phyloP scores from a whole-genome alignment of 2,888 invertebrate species.

The Onchidella celtica region DNA sequence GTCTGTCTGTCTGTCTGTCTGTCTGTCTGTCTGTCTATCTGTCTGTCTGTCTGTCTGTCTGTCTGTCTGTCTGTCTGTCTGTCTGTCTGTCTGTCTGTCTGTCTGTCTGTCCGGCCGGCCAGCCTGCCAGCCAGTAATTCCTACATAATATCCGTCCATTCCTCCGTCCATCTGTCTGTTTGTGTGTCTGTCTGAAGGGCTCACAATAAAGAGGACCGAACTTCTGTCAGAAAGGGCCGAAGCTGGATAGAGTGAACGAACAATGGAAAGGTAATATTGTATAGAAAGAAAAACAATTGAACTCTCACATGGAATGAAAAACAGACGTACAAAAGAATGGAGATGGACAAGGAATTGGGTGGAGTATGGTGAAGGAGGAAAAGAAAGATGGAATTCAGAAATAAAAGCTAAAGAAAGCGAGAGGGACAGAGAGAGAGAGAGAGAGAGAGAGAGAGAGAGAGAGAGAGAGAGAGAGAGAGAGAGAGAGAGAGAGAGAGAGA shows the following conservation, averaged over 20 bases:
- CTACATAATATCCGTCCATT: no score
- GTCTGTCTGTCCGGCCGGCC: no score
- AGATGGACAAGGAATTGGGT: no score
- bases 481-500: constrained; percentile 7
- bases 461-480: background rate
- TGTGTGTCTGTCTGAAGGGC: no score
- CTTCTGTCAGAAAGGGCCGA: background rate
- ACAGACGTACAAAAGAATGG: background rate
- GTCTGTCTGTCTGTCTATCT: no score
- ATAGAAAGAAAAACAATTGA: background rate
- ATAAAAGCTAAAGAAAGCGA: background rate
- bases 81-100: no score
- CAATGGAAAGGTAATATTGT: background rate
- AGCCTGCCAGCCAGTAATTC: no score
- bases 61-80: no score
- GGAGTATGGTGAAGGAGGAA: background rate
- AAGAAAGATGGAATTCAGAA: background rate
- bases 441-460: background rate
- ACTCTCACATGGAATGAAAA: background rate
- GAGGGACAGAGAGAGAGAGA: background rate
- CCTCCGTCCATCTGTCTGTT: no score
- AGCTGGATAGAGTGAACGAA: background rate
- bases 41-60: no score
- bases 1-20: no score
- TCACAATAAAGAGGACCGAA: background rate